Conservation (phyloP, 2,888 invertebrate genomes). For the Drosophila neotestacea region DNA sequence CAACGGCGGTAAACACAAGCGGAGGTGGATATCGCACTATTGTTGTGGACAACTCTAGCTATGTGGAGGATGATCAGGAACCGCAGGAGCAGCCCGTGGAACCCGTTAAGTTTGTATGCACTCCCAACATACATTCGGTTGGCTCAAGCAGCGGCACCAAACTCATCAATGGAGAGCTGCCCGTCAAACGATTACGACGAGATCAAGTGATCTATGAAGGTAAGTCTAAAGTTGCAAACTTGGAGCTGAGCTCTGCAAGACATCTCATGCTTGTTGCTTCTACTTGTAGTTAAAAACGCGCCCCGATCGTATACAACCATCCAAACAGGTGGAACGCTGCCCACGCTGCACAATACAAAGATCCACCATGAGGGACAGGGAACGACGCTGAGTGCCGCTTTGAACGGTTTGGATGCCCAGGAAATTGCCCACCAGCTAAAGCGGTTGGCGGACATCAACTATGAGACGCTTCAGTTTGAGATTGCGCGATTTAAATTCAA, state of each 20-base stretch:
- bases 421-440: slow-evolving; percentile 82
- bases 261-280: slow-evolving; percentile 1
- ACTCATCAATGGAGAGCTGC: slow-evolving; percentile 82
- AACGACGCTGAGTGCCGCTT: slow-evolving; percentile 37
- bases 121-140: slow-evolving; percentile 57
- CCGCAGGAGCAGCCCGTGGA: slow-evolving; percentile 60
- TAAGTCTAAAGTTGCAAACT: slow-evolving; percentile 27
- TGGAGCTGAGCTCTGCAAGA: slow-evolving; percentile 2
- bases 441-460: slow-evolving; percentile 84
- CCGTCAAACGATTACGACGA: slow-evolving; percentile 77
- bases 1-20: slow-evolving; percentile 64
- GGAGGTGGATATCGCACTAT: slow-evolving; percentile 82
- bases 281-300: slow-evolving; percentile 78
- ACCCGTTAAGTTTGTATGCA: slow-evolving; percentile 77
- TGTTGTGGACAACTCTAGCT: slow-evolving; percentile 79
- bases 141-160: slow-evolving; percentile 65
- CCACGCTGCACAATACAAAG: slow-evolving; percentile 54
- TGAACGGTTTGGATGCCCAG: slow-evolving; percentile 73
- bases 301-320: slow-evolving; percentile 65
- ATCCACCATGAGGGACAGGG: slow-evolving; percentile 36
- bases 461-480: slow-evolving; percentile 83
- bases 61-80: slow-evolving; percentile 72
- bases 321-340: slow-evolving; percentile 61
- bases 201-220: slow-evolving; percentile 83
- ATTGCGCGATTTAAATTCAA: slow-evolving; percentile 84